Evolutionary conservation across 2,113 vertebrate species (phyloP).

Genomic region (Anguilla rostrata): DNA sequence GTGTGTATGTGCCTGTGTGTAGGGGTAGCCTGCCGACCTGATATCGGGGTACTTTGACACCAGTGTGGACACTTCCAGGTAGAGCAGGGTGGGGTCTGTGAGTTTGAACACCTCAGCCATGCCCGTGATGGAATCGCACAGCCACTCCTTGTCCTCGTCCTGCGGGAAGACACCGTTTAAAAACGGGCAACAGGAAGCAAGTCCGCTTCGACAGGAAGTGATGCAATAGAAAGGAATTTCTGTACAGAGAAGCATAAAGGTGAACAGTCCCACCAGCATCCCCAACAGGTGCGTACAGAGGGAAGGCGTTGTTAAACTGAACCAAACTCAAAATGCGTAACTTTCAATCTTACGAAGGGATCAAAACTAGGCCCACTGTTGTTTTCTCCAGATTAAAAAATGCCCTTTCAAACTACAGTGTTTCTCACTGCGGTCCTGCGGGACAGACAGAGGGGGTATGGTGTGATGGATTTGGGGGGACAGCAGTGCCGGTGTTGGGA

Average conservation of each 20-base stretch:
- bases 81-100: constrained; percentile 93
- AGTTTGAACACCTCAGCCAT: constrained; percentile 96
- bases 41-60: constrained; percentile 96
- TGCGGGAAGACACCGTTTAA: constrained; percentile 15
- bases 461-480: too few species aligned
- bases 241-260: too few species aligned
- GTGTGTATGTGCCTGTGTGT: background rate
- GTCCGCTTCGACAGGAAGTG: background rate
- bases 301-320: too few species aligned
- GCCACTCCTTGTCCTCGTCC: constrained; percentile 79
- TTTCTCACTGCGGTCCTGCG: too few species aligned
- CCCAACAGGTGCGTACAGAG: too few species aligned
- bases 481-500: background rate
- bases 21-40: constrained; percentile 69
- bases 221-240: too few species aligned
- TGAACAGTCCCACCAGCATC: too few species aligned
- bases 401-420: too few species aligned
- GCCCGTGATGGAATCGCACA: constrained; percentile 86
- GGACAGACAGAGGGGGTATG: too few species aligned
- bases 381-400: too few species aligned
- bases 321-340: too few species aligned
- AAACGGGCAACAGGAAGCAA: background rate
- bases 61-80: constrained; percentile 92
- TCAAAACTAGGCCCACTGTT: background rate
- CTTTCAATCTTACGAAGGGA: too few species aligned